These are phyloP conservation scores for Alosa alosa DNA, from an alignment of 2,113 vertebrate genomes.

Conservation along the genomic window DNA sequence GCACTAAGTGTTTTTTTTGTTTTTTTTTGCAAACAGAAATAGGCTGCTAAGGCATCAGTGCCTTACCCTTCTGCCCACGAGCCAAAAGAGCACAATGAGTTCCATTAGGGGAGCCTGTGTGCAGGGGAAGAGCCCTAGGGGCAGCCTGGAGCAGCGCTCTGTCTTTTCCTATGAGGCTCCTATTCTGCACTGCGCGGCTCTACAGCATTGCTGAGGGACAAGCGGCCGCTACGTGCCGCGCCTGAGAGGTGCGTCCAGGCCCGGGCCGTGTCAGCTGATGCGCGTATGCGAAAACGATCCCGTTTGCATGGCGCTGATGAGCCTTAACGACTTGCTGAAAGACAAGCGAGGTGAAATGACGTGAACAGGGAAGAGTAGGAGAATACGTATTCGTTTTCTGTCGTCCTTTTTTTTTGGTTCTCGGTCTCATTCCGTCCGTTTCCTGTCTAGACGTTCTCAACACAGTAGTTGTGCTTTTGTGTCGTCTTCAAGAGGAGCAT, in stretches of 20 bases:
- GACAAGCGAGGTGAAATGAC: not conserved
- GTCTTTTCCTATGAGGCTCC: not conserved
- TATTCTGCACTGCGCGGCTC: no score
- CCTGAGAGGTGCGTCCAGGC: no score
- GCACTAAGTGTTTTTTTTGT: no score
- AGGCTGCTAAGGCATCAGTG: not conserved
- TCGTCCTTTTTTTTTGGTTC: not conserved
- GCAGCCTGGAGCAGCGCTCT: not conserved
- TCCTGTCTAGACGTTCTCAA: conserved; percentile 3
- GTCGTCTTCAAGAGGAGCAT: not conserved
- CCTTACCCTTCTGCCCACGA: not conserved
- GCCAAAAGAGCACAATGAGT: not conserved
- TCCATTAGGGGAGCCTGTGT: not conserved
- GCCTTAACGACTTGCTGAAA: not conserved
- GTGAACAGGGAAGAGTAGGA: not conserved
- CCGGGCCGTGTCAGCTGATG: not conserved
- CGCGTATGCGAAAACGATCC: no score
- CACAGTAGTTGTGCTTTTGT: not conserved
- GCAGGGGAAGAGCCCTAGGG: not conserved
- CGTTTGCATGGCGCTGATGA: no score
- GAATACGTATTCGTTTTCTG: not conserved
- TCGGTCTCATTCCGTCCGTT: not conserved
- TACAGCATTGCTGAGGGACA: no score
- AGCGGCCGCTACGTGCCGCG: no score
- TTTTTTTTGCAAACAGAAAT: no score